Evolutionary conservation across 2,888 invertebrate species (phyloP), one percentile per base, ranked within the genome.

Genomic region (Melanargia galathea): DNA sequence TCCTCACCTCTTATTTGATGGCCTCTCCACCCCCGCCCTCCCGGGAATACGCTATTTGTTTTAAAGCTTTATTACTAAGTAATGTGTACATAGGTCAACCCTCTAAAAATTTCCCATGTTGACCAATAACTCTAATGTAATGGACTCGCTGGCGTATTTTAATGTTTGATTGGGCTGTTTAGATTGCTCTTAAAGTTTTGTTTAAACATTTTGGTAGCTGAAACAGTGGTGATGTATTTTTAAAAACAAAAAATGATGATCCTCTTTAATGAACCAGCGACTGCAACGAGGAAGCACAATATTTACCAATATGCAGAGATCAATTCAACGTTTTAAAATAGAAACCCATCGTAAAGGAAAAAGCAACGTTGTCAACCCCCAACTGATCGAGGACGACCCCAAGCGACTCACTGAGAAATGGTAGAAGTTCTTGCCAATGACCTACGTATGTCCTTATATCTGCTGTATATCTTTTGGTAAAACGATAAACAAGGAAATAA

Each of bases 1-100:
- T 78, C 80, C 75, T 77, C 79, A 79, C 79, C 79, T 79, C 78
- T 80, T 87, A 84, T 89, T 89, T 84, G 86, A 84, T 80, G 77
- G 80, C 77, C 83, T 79, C 83, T 82, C 75, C 74, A 74, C 74
- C 72, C 70, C 69, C 70, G 69, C 68, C 82, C 85, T 77, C 79
- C 62, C 56, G 84, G 81, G 88, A 83, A 66, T 67, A 69, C 71
- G 73, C 76, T 90, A 89, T 91, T 91, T 90, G 90, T 91, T 90
- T 90, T 91, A 90, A 90, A 89, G 89, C 90, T 88, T 89, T 90
- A 90, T 90, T 84, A 87, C 89, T 90, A 89, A 91, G 90, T 90
- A 90, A 91, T 91, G 88, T 91, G 88, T 90, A 78, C 90, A 80
- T 85, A 90, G 90, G 90, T 90, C 90, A 89, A 82, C 88, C 89